Evolutionary conservation across 2,113 vertebrate genomes (phyloP).

Genomic region (Verasper variegatus): DNA sequence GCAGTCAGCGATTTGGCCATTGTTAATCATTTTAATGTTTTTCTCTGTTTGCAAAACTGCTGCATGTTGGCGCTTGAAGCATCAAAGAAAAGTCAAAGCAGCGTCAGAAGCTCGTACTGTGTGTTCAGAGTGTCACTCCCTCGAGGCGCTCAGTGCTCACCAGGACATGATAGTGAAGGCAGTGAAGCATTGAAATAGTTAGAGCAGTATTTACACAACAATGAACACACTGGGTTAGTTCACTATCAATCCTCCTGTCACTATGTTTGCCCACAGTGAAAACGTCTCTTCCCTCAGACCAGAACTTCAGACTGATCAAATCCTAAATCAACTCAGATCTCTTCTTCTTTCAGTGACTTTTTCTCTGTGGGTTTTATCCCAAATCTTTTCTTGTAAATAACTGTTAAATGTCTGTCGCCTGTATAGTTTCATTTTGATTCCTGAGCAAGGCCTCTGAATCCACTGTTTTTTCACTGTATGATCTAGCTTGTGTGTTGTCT

Average conservation of each 20-base stretch:
- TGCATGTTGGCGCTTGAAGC: not conserved
- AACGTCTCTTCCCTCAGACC: not conserved
- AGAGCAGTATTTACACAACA: not conserved
- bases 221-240: not conserved
- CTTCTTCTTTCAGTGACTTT: too few species aligned
- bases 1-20: not conserved
- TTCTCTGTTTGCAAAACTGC: not conserved
- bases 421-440: too few species aligned
- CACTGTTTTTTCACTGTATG: not conserved
- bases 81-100: slow-evolving; percentile 15
- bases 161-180: slow-evolving; percentile 7
- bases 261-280: slow-evolving; percentile 5
- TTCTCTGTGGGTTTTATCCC: too few species aligned
- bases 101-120: not conserved
- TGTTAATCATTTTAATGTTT: not conserved
- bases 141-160: not conserved
- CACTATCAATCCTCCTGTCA: too few species aligned
- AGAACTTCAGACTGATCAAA: not conserved
- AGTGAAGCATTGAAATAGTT: slow-evolving; percentile 12
- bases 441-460: not conserved
- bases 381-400: not conserved
- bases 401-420: not conserved
- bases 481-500: not conserved
- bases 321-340: too few species aligned
- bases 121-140: not conserved